These are phyloP conservation scores for Eugnorisma glareosa DNA, from an alignment of 2,888 invertebrate genomes.

Conservation along the genomic window DNA sequence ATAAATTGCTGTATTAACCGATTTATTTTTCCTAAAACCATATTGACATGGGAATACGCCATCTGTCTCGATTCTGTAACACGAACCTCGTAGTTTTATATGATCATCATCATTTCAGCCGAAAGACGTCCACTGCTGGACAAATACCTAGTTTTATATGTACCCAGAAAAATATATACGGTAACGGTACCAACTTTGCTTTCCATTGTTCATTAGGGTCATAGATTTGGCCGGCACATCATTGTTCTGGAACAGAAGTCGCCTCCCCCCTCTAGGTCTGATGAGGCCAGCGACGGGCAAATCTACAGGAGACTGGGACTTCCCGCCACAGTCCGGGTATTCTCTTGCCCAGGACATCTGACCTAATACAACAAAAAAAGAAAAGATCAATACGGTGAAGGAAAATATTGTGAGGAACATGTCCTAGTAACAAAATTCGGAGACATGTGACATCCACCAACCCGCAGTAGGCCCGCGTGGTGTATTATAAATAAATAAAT, in stretches of 20 bases:
- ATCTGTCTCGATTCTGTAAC: no score
- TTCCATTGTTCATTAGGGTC: constrained; percentile 73
- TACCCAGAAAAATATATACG: neutral
- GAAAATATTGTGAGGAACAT: neutral
- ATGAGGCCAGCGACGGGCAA: constrained; percentile 74
- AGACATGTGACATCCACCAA: neutral
- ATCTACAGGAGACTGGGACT: constrained; percentile 81
- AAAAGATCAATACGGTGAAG: neutral
- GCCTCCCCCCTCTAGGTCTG: constrained; percentile 70
- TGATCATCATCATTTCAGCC: no score
- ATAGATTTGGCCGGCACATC: constrained; percentile 69
- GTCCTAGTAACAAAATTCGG: neutral
- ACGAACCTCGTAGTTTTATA: neutral
- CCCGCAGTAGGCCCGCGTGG: neutral
- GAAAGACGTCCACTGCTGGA: no score
- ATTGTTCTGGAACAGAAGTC: constrained; percentile 76
- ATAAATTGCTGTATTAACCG: no score
- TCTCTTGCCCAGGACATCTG: constrained; percentile 74
- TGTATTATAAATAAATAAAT: no score
- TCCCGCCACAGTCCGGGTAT: constrained; percentile 76
- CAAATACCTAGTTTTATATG: no score
- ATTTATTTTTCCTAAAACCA: no score
- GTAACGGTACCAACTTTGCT: constrained; percentile 68
- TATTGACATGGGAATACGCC: no score
- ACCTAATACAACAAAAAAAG: constrained; percentile 52